Percentiles rank a stretch among this genome's conserved stretches.
Conservation (phyloP, 2,888 invertebrate species). For the Platycheirus albimanus region DNA sequence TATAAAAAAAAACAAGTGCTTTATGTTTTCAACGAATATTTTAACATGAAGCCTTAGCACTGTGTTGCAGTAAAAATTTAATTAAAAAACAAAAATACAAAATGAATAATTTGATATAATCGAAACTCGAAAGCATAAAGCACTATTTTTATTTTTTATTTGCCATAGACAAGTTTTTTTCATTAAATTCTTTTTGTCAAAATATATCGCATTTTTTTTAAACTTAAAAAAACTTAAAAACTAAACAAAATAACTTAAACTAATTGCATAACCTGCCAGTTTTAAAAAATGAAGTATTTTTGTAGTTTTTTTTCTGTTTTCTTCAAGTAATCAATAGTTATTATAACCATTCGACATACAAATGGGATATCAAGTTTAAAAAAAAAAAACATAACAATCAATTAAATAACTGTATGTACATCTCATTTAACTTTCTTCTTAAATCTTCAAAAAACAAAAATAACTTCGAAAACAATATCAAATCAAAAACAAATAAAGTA, state of each 20-base stretch:
- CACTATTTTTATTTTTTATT: slow-evolving; percentile 16
- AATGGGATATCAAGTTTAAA: slow-evolving; percentile 19
- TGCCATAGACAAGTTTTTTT: slow-evolving; percentile 4
- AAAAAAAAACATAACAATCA: slow-evolving; percentile 28
- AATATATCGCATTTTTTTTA: slow-evolving; percentile 9
- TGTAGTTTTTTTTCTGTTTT: slow-evolving; percentile 13
- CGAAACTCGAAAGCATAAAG: slow-evolving; percentile 49
- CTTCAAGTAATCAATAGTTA: not conserved
- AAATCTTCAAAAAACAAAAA: slow-evolving; percentile 20
- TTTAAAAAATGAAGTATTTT: slow-evolving; percentile 18
- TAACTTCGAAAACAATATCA: slow-evolving; percentile 8
- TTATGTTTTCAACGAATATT: slow-evolving; percentile 26
- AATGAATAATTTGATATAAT: slow-evolving; percentile 39
- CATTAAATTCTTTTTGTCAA: slow-evolving; percentile 19
- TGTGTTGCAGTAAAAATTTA: slow-evolving; percentile 51
- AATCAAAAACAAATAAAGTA: slow-evolving; percentile 56
- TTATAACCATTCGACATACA: not conserved
- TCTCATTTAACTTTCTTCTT: slow-evolving; percentile 13
- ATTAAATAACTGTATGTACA: no score
- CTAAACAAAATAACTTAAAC: not conserved
- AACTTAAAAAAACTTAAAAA: no score
- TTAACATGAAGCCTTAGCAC: slow-evolving; percentile 62
- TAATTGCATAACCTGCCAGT: slow-evolving; percentile 24
- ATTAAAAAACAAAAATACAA: slow-evolving; percentile 38
- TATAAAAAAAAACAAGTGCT: slow-evolving; percentile 21